Evolutionary conservation across 2,113 vertebrate species (phyloP), one percentile per base, ranked within the genome.

Genomic region (Ondatra zibethicus): DNA sequence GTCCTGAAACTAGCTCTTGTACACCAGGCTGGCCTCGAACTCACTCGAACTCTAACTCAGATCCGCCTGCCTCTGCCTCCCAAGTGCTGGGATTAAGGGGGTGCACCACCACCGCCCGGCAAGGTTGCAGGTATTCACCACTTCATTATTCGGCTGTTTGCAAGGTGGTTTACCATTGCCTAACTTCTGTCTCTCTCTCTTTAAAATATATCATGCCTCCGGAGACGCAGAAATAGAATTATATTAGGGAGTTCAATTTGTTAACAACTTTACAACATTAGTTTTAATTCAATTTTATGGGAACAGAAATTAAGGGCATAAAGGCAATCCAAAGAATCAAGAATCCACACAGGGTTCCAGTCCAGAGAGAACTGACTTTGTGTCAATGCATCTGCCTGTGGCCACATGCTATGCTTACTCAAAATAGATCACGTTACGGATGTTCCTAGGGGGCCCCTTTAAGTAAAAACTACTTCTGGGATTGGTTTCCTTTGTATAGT

Each of bases 401-500:
- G 45, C 80, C 94, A 91, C 75, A 50, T 14, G 8, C 25, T 36
- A 10, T 27, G 29, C 47, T 88, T 77, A 47, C 63, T 88, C 52
- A 92, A 93, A 95, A 90, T 19, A 95, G 76, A 91, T 78, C 14
- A 3, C 3, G 65, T 78, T 50, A 73, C 61, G 73, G 66, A 36
- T 50, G 14, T 95, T 95, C 96, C 91, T 93, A 73, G 89, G 91
- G 58, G 92, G 78, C 80, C 66, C 66, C 61, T 93, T 76, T 78
- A 87, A 90, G 94, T 91, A 94, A 89, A 89, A 52, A 50, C 42
- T 45, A 55, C 39, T 91, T 97, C 42, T 76, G 75, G 47, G 68
- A 92, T 89, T 19, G 94, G 23, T 84, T 96, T 94, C 21, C 55
- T 92, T 92, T 89, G 91, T 76, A 87, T 78, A 89, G 8, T 61